Percentiles rank a stretch among this genome's conserved stretches.
phyloP scores from a whole-genome alignment of 2,888 invertebrate species.

The Apodemia mormo region DNA sequence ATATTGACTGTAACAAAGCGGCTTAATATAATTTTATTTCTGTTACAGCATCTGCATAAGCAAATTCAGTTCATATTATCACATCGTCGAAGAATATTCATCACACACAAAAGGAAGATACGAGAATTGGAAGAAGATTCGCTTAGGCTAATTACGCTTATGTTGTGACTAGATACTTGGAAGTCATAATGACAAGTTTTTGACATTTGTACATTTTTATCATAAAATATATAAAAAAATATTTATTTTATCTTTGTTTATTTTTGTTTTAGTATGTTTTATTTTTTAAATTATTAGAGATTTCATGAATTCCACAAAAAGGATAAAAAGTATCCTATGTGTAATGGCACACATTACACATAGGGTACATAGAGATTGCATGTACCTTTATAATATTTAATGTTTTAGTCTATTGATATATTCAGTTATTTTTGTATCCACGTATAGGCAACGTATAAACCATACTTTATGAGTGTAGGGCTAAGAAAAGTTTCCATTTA shows the following conservation, averaged over 20 bases:
- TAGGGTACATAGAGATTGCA: too few species aligned
- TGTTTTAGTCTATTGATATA: too few species aligned
- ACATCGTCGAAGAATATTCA: not conserved
- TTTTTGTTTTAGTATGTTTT: slow-evolving; percentile 21
- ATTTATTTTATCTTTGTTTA: slow-evolving; percentile 3
- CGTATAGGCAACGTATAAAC: too few species aligned
- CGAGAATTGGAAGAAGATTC: not conserved
- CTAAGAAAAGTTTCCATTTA: too few species aligned
- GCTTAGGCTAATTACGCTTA: slow-evolving; percentile 20
- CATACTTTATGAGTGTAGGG: too few species aligned
- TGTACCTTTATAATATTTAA: too few species aligned
- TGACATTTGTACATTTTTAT: slow-evolving; percentile 33
- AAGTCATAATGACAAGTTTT: slow-evolving; percentile 19
- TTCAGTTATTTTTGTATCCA: too few species aligned
- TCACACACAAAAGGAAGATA: not conserved
- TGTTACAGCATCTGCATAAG: slow-evolving; percentile 24
- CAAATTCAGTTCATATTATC: not conserved
- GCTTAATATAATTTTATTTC: not conserved
- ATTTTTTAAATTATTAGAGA: not conserved
- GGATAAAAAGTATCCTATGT: too few species aligned
- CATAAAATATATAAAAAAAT: slow-evolving; percentile 31
- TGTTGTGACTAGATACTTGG: not conserved
- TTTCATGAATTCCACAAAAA: too few species aligned
- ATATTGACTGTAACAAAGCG: too few species aligned
- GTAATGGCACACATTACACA: too few species aligned